These are phyloP conservation scores for Drosophila asahinai DNA, from an alignment of 1,140 invertebrate genomes.

Conservation along the genomic window DNA sequence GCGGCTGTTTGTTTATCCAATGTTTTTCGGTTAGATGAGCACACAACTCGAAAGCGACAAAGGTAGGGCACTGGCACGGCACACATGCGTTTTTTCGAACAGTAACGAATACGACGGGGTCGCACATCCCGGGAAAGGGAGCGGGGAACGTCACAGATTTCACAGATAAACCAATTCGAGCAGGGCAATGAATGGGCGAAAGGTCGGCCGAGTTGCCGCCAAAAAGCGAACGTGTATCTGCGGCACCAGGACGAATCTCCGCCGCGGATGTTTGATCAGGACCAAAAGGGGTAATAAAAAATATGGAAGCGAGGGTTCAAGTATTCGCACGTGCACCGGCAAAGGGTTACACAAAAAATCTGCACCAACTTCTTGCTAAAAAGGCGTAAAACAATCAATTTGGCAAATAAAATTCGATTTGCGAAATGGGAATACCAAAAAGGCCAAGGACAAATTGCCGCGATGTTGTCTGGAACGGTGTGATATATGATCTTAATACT, in stretches of 20 bases:
- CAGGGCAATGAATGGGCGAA: conserved; percentile 84
- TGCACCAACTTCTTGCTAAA: conserved; percentile 71
- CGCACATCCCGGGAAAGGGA: conserved; percentile 43
- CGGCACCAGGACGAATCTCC: conserved; percentile 80
- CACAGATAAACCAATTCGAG: conserved; percentile 85
- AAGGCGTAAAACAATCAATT: conserved; percentile 81
- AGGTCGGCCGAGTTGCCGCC: conserved; percentile 67
- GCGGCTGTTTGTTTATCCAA: conserved; percentile 85
- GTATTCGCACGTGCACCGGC: conserved; percentile 49
- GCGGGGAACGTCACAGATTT: conserved; percentile 73
- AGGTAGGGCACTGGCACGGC: conserved; percentile 51
- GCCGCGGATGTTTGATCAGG: conserved; percentile 29
- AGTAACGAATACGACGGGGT: conserved; percentile 42
- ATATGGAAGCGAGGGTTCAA: conserved; percentile 13
- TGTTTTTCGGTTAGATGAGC: conserved; percentile 84
- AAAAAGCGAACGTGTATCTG: conserved; percentile 61
- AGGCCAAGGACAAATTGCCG: conserved; percentile 64
- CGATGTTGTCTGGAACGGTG: conserved; percentile 33
- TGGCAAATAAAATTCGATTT: conserved; percentile 79
- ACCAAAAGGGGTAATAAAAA: conserved; percentile 50
- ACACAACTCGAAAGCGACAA: conserved; percentile 73
- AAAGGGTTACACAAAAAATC: conserved; percentile 66
- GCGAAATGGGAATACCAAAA: conserved; percentile 55
- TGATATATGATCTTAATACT: conserved; percentile 51
- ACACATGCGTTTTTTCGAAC: conserved; percentile 28